Evolutionary conservation across 1,140 invertebrate genomes (phyloP).

Genomic region (Chironomus striatipennis): DNA sequence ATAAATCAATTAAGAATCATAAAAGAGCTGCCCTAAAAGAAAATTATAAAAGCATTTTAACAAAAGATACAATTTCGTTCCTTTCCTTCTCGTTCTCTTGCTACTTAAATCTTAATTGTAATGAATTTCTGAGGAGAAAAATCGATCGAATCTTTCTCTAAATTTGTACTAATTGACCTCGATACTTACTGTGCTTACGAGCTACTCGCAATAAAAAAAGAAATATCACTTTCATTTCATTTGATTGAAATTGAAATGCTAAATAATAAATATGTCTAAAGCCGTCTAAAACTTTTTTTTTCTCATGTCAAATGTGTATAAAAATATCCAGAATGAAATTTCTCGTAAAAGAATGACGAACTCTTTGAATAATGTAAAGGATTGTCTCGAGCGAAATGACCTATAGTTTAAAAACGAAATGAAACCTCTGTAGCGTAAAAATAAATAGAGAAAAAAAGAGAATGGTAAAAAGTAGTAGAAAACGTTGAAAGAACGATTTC

Average conservation of each 20-base stretch:
- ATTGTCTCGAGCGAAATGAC: neutral
- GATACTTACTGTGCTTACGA: neutral
- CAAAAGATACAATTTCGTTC: neutral
- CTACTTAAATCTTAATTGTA: slow-evolving; percentile 1
- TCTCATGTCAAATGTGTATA: too few relatives aligned
- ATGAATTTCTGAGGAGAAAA: slow-evolving; percentile 6
- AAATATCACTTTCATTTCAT: too few relatives aligned
- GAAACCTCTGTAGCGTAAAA: neutral
- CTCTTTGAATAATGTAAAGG: neutral
- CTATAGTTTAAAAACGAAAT: neutral
- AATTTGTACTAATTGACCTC: slow-evolving; percentile 1
- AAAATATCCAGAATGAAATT: too few relatives aligned
- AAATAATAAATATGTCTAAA: too few relatives aligned
- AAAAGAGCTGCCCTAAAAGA: neutral
- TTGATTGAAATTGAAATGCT: too few relatives aligned
- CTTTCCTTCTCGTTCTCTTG: neutral
- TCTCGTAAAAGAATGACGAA: too few relatives aligned
- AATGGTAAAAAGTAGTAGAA: neutral
- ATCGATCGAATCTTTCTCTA: neutral
- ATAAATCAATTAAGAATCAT: neutral
- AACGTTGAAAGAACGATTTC: neutral
- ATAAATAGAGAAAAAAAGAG: neutral
- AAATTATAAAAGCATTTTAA: neutral
- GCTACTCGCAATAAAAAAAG: neutral
- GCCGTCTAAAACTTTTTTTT: too few relatives aligned